These are phyloP conservation scores for Volucella bombylans DNA, from an alignment of 2,888 invertebrate genomes.

Conservation along the genomic window DNA sequence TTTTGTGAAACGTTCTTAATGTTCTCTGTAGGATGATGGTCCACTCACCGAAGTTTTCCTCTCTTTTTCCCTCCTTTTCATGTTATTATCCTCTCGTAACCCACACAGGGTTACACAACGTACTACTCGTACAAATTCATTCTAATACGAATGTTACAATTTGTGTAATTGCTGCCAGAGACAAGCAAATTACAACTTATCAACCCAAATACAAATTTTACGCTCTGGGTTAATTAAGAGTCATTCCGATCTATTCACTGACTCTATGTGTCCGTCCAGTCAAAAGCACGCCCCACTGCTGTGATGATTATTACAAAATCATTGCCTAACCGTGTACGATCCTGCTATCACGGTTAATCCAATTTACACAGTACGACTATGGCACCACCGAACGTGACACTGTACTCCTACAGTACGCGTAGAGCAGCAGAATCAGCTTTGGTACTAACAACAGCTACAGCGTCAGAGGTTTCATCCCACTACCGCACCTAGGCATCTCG, in stretches of 20 bases:
- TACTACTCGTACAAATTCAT: not conserved
- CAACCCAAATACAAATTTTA: constrained; percentile 54
- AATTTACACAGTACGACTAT: constrained; percentile 40
- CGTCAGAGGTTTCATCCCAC: constrained; percentile 40
- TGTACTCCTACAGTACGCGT: not conserved
- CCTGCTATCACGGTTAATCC: constrained; percentile 67
- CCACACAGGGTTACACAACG: not conserved
- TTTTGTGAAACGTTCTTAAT: no score
- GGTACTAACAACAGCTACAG: no score
- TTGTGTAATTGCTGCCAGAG: constrained; percentile 43
- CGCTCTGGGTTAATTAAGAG: constrained; percentile 47
- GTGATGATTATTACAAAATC: constrained; percentile 63
- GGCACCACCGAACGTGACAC: constrained; percentile 52
- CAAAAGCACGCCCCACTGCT: constrained; percentile 18
- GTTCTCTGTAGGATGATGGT: no score
- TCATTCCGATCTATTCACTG: constrained; percentile 52
- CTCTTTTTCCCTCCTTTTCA: not conserved
- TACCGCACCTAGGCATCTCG: constrained; percentile 27
- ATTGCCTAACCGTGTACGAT: constrained; percentile 50
- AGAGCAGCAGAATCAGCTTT: constrained; percentile 31
- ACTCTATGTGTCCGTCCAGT: constrained; percentile 24
- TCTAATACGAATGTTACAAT: constrained; percentile 13
- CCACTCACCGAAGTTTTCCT: no score
- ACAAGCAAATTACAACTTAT: constrained; percentile 63
- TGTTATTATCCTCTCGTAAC: not conserved